Base-by-base conservation (phyloP, 2,113 vertebrate genomes). In the Sardina pilchardus region DNA sequence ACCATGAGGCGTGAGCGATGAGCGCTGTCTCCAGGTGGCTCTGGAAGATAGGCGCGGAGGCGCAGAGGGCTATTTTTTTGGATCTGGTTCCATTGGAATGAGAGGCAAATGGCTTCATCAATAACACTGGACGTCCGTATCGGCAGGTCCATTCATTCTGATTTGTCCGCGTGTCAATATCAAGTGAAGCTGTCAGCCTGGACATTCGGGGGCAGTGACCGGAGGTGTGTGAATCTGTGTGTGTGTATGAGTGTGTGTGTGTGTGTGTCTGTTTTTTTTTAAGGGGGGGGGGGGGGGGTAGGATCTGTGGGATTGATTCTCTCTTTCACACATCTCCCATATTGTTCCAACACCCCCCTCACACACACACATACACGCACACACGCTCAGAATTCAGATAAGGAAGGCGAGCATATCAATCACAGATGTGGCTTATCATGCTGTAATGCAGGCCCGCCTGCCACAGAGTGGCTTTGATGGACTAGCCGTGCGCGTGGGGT, bases 111-210 rank as follows among this genome's bases (percentile, higher is more conserved):
- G 87, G 91, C 90, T 88, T 93, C 94, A 93, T 96, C 94, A 93
- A 94, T 95, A 94, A 94, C 82, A 50, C n/a, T 81, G 88, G 91
- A 91, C 87, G 88, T 47, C 88, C 1, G 84, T 94, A 95, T 95
- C 89, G 95, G 93, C 93, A 91, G 86, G 86, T 21, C 89, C 91
- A 95, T 96, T 94, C 93, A 95, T 95, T 93, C 93, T 92, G 90
- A 94, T 94, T 94, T 94, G 94, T 94, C 85, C 88, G 50, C 45
- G 84, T 94, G 94, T 95, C 94, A 93, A 94, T 94, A 94, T 87
- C 90, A 94, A 94, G 93, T 91, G 90, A 92, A 89, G 89, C 86
- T 90, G 89, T 93, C 91, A 90, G 85, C 59, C 78, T 50, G 85
- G 85, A 88, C 53, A 84, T 24, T 83, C 67, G 5, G 63, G 81